These are phyloP conservation scores for Himalopsyche japonica DNA, from an alignment of 2,888 invertebrate genomes.

Conservation along the genomic window DNA sequence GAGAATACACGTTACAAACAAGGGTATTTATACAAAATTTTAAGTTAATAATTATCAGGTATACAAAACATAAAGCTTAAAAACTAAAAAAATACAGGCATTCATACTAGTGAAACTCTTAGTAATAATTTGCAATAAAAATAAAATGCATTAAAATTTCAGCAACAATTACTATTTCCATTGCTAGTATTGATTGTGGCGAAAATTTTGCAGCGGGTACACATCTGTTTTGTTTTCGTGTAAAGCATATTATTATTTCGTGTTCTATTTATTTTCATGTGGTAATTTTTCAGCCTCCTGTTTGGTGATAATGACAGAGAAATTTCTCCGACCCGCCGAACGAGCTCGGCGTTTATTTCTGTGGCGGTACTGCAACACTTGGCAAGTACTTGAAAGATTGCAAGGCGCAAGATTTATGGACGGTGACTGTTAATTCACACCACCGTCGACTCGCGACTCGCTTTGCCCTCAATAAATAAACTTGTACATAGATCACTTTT, in stretches of 20 bases:
- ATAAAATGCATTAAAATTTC: too few relatives aligned
- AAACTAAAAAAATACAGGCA: too few relatives aligned
- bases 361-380: not conserved
- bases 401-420: not conserved
- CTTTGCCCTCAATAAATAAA: not conserved
- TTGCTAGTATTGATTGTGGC: too few relatives aligned
- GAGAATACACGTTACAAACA: too few relatives aligned
- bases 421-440: not conserved
- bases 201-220: too few relatives aligned
- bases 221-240: not conserved
- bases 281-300: not conserved
- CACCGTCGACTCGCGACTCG: not conserved
- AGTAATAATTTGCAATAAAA: too few relatives aligned
- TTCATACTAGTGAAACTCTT: too few relatives aligned
- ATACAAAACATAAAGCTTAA: too few relatives aligned
- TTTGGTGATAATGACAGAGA: not conserved
- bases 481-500: not conserved
- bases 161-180: too few relatives aligned
- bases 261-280: not conserved
- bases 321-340: not conserved
- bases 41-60: too few relatives aligned
- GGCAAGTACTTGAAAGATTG: not conserved
- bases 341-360: not conserved
- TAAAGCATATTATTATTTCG: not conserved
- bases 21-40: too few relatives aligned